phyloP scores from a whole-genome alignment of 2,113 vertebrate species.

The Pomatostomus ruficeps region DNA sequence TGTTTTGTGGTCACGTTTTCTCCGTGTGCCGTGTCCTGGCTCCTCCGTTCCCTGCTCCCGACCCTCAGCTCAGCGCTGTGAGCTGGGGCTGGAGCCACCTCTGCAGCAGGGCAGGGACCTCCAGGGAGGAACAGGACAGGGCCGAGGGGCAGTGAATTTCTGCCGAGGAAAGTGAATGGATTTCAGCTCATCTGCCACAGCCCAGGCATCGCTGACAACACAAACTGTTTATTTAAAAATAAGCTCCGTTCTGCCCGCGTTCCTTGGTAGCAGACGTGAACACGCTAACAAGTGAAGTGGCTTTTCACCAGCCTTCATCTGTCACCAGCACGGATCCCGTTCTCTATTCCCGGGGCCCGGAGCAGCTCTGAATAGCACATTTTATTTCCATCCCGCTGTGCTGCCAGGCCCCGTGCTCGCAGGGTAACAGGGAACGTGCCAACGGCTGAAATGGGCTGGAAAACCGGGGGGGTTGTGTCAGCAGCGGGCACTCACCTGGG shows the following conservation, averaged over 20 bases:
- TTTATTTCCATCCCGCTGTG: slow-evolving; percentile 21
- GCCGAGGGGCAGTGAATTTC: background rate
- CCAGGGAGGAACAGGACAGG: background rate
- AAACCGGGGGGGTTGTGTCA: background rate
- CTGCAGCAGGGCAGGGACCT: background rate
- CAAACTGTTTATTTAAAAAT: slow-evolving; percentile 14
- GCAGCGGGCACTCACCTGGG: background rate
- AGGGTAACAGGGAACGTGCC: background rate
- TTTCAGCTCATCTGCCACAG: background rate
- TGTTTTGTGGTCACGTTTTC: background rate
- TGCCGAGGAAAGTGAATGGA: background rate
- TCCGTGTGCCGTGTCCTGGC: fast-evolving
- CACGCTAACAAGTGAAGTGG: background rate
- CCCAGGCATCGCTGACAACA: background rate
- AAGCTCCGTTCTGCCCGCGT: background rate
- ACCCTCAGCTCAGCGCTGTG: fast-evolving
- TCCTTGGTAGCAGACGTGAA: background rate
- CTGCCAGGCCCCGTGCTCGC: slow-evolving; percentile 7
- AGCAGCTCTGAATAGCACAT: slow-evolving; percentile 15
- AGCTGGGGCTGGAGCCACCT: background rate
- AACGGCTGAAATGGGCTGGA: background rate
- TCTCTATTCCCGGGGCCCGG: background rate
- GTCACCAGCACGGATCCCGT: background rate
- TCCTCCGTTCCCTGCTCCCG: background rate
- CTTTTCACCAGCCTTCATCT: slow-evolving; percentile 24